A percentile compares a stretch with the other conserved stretches of the same genome.
Evolutionary conservation across 2,888 invertebrate species (phyloP).

Genomic region (Sinhomidia bicolor): DNA sequence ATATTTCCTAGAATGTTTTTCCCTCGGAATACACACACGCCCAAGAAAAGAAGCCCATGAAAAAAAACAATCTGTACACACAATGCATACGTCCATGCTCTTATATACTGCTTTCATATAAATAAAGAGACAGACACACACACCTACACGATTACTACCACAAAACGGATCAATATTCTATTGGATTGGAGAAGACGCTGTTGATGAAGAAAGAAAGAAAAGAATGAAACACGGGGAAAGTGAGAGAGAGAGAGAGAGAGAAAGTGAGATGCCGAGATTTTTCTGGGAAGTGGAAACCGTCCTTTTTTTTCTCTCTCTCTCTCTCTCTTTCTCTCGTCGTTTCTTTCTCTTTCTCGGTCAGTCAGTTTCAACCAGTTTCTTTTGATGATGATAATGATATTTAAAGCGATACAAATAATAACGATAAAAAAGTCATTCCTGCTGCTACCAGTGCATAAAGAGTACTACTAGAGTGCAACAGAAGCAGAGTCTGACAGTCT

Average conservation of each 20-base stretch:
- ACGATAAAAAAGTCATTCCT: not conserved
- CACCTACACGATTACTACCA: not conserved
- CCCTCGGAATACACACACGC: conserved; percentile 5
- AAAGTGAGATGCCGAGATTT: not conserved
- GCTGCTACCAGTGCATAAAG: not conserved
- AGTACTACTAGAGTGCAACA: too few relatives aligned
- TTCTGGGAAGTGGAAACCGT: not conserved
- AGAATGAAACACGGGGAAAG: not conserved
- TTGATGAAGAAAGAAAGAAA: not conserved
- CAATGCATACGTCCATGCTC: not conserved
- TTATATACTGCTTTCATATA: not conserved
- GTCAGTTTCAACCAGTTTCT: not conserved
- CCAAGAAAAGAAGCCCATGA: not conserved
- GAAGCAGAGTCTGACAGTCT: not conserved
- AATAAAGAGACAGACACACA: not conserved
- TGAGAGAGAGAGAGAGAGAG: not conserved
- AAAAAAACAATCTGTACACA: not conserved
- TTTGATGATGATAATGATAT: not conserved
- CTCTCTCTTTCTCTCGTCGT: not conserved
- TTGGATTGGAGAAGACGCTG: conserved; percentile 44
- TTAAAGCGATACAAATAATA: not conserved
- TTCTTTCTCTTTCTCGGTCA: not conserved
- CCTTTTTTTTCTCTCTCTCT: not conserved
- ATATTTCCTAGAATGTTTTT: conserved; percentile 60
- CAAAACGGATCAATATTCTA: conserved; percentile 29